phyloP scores from a whole-genome alignment of 2,888 invertebrate genomes.

The Stenurella melanura region DNA sequence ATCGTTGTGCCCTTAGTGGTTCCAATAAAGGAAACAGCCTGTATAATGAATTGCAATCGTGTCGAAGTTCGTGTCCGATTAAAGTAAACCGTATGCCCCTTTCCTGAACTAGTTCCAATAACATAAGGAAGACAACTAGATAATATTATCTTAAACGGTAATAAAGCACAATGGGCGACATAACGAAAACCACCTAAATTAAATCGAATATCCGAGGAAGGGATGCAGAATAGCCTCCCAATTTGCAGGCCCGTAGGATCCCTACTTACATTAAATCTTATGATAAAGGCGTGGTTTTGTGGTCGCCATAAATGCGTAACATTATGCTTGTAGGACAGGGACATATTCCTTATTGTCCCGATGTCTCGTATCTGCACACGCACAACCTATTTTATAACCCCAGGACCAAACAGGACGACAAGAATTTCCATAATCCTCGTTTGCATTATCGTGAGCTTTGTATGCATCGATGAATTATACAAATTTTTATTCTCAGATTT shows the following conservation, averaged over 20 bases:
- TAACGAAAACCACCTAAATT: constrained; percentile 58
- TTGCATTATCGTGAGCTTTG: constrained; percentile 10
- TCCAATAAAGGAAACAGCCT: neutral
- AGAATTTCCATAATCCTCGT: constrained; percentile 27
- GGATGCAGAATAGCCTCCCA: constrained; percentile 56
- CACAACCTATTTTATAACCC: constrained; percentile 7
- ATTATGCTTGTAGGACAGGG: constrained; percentile 15
- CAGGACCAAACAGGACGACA: constrained; percentile 8
- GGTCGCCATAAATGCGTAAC: constrained; percentile 2
- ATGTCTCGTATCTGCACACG: constrained; percentile 8
- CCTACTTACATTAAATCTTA: constrained; percentile 31
- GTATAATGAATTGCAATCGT: constrained; percentile 3
- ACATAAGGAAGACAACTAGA: neutral
- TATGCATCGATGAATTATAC: constrained; percentile 1
- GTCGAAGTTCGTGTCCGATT: neutral
- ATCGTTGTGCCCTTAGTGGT: neutral
- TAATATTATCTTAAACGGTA: constrained; percentile 16
- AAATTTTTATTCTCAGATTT: neutral
- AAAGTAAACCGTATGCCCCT: constrained; percentile 4
- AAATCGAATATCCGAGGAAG: constrained; percentile 58
- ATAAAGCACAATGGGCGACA: constrained; percentile 42
- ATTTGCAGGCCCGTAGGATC: constrained; percentile 58
- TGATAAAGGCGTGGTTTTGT: constrained; percentile 28
- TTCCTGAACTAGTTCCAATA: constrained; percentile 19
- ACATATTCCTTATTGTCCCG: constrained; percentile 15